Percentiles rank a stretch among this genome's conserved stretches.
phyloP scores from a whole-genome alignment of 1,140 invertebrate species.

The Ptiloglossa arizonensis region DNA sequence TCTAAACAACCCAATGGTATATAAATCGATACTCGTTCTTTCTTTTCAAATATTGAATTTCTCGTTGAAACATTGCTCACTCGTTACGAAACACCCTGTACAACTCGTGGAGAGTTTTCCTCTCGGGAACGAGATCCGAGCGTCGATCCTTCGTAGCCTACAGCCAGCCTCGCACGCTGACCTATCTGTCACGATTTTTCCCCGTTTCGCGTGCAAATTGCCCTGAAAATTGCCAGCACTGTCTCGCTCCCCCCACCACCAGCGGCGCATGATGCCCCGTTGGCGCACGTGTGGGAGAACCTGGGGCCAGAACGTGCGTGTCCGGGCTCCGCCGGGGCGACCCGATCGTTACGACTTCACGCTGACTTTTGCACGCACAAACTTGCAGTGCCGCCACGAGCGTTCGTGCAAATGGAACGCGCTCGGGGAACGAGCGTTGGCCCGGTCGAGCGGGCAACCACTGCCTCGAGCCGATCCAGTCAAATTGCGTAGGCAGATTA shows the following conservation, averaged over 20 bases:
- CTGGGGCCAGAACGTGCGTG: constrained; percentile 76
- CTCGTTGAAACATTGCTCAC: too few species aligned
- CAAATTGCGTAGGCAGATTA: constrained; percentile 69
- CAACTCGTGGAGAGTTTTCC: too few species aligned
- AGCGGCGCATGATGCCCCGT: neutral
- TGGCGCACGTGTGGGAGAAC: constrained; percentile 61
- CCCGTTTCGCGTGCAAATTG: constrained; percentile 30
- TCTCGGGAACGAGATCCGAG: too few species aligned
- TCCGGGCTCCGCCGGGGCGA: constrained; percentile 66
- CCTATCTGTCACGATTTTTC: constrained; percentile 31
- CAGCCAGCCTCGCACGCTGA: too few species aligned
- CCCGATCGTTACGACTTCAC: constrained; percentile 79
- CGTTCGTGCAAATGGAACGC: constrained; percentile 71
- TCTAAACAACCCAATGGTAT: too few species aligned
- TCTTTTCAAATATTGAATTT: too few species aligned
- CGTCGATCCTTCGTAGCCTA: too few species aligned
- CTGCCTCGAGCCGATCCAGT: constrained; percentile 64
- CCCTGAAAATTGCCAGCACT: constrained; percentile 46
- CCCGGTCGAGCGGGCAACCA: constrained; percentile 23
- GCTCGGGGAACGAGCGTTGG: constrained; percentile 18
- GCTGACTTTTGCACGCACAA: constrained; percentile 77
- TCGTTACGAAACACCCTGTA: too few species aligned
- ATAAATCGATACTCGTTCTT: too few species aligned
- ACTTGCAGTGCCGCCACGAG: constrained; percentile 57
- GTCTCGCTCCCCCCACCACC: neutral